Percentiles rank a stretch among this genome's conserved stretches.
Conservation (phyloP, 1,140 invertebrate species). For the Eciton burchellii region DNA sequence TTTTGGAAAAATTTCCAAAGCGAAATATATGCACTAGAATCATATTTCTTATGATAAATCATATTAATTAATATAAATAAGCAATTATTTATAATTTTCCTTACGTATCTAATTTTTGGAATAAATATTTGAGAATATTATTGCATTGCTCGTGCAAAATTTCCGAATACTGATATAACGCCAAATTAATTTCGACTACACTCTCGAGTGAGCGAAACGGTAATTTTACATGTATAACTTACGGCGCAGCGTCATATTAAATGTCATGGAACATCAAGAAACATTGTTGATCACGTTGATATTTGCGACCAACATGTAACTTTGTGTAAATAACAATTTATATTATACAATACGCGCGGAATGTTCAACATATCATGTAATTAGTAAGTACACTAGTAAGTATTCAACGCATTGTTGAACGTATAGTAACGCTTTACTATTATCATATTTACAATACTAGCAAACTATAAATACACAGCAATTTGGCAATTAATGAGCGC, state of each 20-base stretch:
- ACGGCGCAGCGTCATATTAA: constrained; percentile 3
- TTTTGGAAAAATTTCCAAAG: background rate
- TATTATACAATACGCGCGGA: constrained; percentile 5
- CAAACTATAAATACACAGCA: constrained; percentile 12
- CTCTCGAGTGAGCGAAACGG: constrained; percentile 18
- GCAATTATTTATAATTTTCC: background rate
- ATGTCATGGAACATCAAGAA: constrained; percentile 13
- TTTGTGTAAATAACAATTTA: constrained; percentile 27
- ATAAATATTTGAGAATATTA: background rate
- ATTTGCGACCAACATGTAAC: background rate
- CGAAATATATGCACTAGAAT: background rate
- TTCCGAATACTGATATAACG: background rate
- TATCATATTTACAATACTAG: constrained; percentile 25
- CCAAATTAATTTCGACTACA: constrained; percentile 54
- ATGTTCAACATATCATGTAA: constrained; percentile 7
- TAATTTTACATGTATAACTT: constrained; percentile 39
- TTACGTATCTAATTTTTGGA: background rate
- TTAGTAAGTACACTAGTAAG: background rate
- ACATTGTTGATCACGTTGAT: background rate
- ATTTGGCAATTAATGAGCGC: constrained; percentile 27
- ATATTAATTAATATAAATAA: background rate
- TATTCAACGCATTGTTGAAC: background rate
- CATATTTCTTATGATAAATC: background rate
- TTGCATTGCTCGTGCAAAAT: background rate
- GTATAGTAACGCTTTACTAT: background rate